Conservation (phyloP, 2,888 invertebrate genomes). For the Lasioglossum morio region DNA sequence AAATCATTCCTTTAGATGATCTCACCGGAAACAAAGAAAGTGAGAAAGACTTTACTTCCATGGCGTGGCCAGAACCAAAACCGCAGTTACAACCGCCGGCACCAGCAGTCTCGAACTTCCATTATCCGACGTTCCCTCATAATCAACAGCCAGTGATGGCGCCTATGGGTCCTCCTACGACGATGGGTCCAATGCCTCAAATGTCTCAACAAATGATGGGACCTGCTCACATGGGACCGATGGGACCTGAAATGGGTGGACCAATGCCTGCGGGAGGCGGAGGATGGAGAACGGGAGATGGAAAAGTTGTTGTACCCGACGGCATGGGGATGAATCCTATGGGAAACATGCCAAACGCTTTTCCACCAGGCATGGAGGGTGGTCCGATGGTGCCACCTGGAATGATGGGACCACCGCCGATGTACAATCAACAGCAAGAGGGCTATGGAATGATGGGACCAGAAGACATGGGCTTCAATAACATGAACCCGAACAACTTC, state of each 20-base stretch:
- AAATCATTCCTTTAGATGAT: slow-evolving; percentile 95
- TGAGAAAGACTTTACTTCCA: slow-evolving; percentile 90
- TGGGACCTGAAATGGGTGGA: slow-evolving; percentile 81
- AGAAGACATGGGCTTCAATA: slow-evolving; percentile 79
- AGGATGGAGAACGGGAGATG: slow-evolving; percentile 86
- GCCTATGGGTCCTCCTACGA: slow-evolving; percentile 75
- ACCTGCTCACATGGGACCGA: slow-evolving; percentile 81
- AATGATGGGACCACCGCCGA: slow-evolving; percentile 84
- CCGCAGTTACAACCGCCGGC: slow-evolving; percentile 86
- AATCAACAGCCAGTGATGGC: slow-evolving; percentile 75
- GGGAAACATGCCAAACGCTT: slow-evolving; percentile 75
- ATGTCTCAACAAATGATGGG: slow-evolving; percentile 76
- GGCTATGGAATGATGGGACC: slow-evolving; percentile 81
- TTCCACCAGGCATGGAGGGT: slow-evolving; percentile 82
- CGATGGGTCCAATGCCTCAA: slow-evolving; percentile 73
- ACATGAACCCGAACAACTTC: slow-evolving; percentile 74
- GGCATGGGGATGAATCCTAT: slow-evolving; percentile 77
- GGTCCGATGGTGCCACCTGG: slow-evolving; percentile 81
- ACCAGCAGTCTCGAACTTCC: slow-evolving; percentile 71
- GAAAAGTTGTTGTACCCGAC: slow-evolving; percentile 84
- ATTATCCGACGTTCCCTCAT: slow-evolving; percentile 82
- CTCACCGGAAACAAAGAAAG: slow-evolving; percentile 93
- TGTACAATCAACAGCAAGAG: slow-evolving; percentile 81
- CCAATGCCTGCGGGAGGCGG: slow-evolving; percentile 78
- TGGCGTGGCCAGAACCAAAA: slow-evolving; percentile 95